phyloP scores from a whole-genome alignment of 2,113 vertebrate genomes.

The Notothenia rossii region DNA sequence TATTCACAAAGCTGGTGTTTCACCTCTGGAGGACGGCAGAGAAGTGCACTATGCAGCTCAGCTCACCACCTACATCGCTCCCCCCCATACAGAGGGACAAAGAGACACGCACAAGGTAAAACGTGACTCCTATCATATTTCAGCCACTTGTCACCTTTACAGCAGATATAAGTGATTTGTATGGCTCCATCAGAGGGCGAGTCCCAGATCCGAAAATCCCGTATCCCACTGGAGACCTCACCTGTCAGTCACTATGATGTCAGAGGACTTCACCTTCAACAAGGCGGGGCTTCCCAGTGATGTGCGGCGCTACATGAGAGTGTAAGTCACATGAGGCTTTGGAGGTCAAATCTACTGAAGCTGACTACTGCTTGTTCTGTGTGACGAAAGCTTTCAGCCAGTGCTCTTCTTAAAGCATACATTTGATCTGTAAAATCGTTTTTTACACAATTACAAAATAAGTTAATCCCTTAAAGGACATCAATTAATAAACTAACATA shows the following conservation, averaged over 20 bases:
- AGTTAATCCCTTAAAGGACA: too few species aligned
- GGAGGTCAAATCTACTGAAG: constrained; percentile 28
- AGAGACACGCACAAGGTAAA: constrained; percentile 59
- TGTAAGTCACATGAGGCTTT: constrained; percentile 81
- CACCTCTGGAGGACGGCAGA: constrained; percentile 92
- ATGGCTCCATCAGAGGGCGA: constrained; percentile 65
- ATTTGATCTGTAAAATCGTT: background rate
- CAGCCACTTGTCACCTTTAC: background rate
- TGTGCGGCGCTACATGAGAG: constrained; percentile 94
- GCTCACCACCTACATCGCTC: constrained; percentile 91
- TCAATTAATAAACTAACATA: background rate
- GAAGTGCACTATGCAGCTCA: constrained; percentile 92
- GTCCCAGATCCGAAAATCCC: constrained; percentile 84
- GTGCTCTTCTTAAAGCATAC: background rate
- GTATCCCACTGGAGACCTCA: constrained; percentile 93
- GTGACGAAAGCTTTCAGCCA: background rate
- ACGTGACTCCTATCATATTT: constrained; percentile 10
- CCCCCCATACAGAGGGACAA: constrained; percentile 59
- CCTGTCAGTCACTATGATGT: constrained; percentile 93
- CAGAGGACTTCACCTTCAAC: constrained; percentile 93
- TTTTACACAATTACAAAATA: background rate
- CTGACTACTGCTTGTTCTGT: constrained; percentile 17
- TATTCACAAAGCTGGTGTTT: constrained; percentile 90
- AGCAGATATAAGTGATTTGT: background rate
- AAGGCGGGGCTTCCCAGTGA: constrained; percentile 93